Base-by-base conservation (phyloP, 1,140 invertebrate genomes). In the Bombus polaris region DNA sequence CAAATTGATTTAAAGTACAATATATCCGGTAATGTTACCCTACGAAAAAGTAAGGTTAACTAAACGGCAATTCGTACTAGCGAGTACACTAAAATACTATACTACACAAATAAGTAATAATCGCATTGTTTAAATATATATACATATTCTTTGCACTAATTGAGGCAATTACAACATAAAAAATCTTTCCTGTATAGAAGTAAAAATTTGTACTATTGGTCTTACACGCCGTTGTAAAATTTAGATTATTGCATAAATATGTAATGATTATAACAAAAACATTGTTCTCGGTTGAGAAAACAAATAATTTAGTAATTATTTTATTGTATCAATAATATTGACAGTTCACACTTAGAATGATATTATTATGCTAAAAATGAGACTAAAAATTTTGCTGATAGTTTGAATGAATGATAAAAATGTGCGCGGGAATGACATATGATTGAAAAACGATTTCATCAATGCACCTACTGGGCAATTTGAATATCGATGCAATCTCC, bases 401-500 rank as follows among this genome's bases (percentile, higher is more conserved):
- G 28, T 62, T 62, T 13, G 28, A 65, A 72, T 4, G 32, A 79
- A 80, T 53, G 10, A 5, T 28, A 32, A 74, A 85, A 81, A 70
- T 68, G 18, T 59, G 79, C 84, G 83, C 83, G 84, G 71, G 79
- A 81, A 68, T 65, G 12, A 75, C 22, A 81, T 70, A 66, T 25
- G 53, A 62, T 62, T 65, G 81, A 84, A 22, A 85, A 85, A 85
- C 68, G 84, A 68, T 85, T 85, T 62, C 71, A 32, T 62, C 65
- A 44, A 62, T 86, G 57, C 72, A 92, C 94, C 89, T 92, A 95
- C 95, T 94, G 59, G 94, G 94, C 53, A 94, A 80, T 76, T 95
- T 94, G 89, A 95, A 94, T 74, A 95, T 93, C 53, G 91, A 87
- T 57, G 95, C 93, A 68, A 95, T 94, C 86, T 95, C 95, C 92